Percentiles rank a stretch among this genome's conserved stretches.
phyloP scores from a whole-genome alignment of 2,797 vertebrate species.

The Masticophis lateralis region DNA sequence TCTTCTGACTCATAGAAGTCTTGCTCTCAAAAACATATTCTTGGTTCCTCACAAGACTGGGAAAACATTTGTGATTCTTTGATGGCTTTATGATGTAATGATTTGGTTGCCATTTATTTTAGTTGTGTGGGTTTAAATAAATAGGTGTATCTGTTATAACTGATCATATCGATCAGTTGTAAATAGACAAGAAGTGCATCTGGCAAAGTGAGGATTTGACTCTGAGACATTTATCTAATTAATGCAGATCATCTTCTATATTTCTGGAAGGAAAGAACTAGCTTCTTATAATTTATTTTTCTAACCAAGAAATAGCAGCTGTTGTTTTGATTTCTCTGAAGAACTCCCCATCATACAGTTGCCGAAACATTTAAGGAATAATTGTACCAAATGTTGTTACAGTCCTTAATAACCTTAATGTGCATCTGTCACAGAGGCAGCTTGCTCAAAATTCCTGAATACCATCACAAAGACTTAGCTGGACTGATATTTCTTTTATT shows the following conservation, averaged over 20 bases:
- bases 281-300: conserved; percentile 40
- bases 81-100: neutral
- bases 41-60: neutral
- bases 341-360: conserved; percentile 40
- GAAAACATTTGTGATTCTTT: neutral
- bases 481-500: neutral
- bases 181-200: neutral
- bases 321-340: conserved; percentile 52
- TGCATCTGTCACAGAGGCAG: conserved; percentile 20
- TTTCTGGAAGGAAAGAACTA: conserved; percentile 18
- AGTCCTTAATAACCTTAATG: conserved; percentile 30
- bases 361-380: conserved; percentile 59
- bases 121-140: neutral
- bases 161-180: neutral
- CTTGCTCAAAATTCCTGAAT: conserved; percentile 36
- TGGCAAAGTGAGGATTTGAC: conserved; percentile 17
- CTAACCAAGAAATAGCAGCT: conserved; percentile 47
- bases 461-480: conserved; percentile 3
- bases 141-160: neutral
- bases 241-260: neutral
- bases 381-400: conserved; percentile 46
- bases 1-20: neutral
- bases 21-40: neutral
- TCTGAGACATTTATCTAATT: conserved; percentile 12
- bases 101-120: neutral